Evolutionary conservation across 2,113 vertebrate species (phyloP).

Genomic region (Reinhardtius hippoglossoides): DNA sequence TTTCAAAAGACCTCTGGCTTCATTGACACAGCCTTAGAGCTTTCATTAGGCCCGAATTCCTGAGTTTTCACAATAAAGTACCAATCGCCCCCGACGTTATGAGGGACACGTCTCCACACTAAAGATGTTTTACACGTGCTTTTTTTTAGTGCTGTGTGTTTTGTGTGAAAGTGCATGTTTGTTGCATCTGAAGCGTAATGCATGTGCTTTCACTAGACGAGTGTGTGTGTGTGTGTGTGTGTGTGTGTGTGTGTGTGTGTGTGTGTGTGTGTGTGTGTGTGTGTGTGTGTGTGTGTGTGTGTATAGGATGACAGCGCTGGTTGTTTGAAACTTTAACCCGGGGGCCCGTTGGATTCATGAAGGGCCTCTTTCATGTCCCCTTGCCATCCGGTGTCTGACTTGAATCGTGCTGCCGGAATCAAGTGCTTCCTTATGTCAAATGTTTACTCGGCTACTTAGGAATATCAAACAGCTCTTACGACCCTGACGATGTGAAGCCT

Average conservation of each 20-base stretch:
- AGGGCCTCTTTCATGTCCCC: constrained; percentile 75
- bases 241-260: constrained; percentile 20
- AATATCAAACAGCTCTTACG: constrained; percentile 67
- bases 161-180: constrained; percentile 30
- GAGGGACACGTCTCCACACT: constrained; percentile 36
- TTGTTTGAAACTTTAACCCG: constrained; percentile 71
- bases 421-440: constrained; percentile 80
- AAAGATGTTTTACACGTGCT: constrained; percentile 45
- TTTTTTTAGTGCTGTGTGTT: constrained; percentile 40
- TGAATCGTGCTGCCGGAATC: constrained; percentile 61
- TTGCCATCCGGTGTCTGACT: constrained; percentile 68
- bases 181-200: constrained; percentile 29
- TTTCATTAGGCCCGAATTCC: constrained; percentile 74
- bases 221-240: background rate
- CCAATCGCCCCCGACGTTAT: constrained; percentile 29
- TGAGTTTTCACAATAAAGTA: constrained; percentile 68
- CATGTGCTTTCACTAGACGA: background rate
- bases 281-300: constrained; percentile 22
- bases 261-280: background rate
- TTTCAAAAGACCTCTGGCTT: constrained; percentile 54
- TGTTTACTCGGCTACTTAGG: constrained; percentile 69
- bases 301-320: constrained; percentile 16
- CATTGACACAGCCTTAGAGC: constrained; percentile 65
- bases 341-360: constrained; percentile 63
- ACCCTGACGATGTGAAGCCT: constrained; percentile 12